Conservation (phyloP, 2,113 vertebrate species). For the Nothoprocta perdicaria region DNA sequence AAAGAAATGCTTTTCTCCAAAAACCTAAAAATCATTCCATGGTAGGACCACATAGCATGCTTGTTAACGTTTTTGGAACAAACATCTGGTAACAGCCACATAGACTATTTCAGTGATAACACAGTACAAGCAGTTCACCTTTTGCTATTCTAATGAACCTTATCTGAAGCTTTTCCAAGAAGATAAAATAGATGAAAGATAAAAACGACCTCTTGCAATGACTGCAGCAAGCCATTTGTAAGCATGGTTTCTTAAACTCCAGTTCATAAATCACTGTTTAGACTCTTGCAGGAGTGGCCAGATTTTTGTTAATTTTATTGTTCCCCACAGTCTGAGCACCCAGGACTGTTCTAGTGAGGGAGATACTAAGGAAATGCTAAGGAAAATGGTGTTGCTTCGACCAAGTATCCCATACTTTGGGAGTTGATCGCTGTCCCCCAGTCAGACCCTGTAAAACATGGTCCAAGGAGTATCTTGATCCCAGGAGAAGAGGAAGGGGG, state of each 20-base stretch:
- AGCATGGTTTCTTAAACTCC: not conserved
- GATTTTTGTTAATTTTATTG: not conserved
- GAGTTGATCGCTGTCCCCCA: not conserved
- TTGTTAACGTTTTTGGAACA: not conserved
- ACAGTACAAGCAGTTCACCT: not conserved
- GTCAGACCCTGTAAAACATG: not conserved
- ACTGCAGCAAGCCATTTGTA: not conserved
- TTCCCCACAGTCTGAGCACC: not conserved
- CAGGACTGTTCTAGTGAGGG: not conserved
- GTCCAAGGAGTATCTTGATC: not conserved
- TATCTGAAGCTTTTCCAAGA: not conserved
- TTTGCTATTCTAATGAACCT: not conserved
- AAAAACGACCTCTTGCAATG: not conserved
- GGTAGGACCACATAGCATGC: not conserved
- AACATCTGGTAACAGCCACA: not conserved
- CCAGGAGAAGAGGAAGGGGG: not conserved
- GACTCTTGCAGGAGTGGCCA: not conserved
- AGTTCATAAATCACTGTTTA: not conserved
- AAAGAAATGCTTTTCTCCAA: slow-evolving; percentile 1
- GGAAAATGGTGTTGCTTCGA: not conserved
- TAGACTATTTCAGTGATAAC: not conserved
- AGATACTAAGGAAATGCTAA: not conserved
- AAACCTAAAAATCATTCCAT: not conserved
- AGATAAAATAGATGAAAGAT: not conserved
- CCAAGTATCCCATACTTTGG: not conserved